Base-by-base conservation (phyloP, 1,140 invertebrate genomes). In the Anthonomus grandis region DNA sequence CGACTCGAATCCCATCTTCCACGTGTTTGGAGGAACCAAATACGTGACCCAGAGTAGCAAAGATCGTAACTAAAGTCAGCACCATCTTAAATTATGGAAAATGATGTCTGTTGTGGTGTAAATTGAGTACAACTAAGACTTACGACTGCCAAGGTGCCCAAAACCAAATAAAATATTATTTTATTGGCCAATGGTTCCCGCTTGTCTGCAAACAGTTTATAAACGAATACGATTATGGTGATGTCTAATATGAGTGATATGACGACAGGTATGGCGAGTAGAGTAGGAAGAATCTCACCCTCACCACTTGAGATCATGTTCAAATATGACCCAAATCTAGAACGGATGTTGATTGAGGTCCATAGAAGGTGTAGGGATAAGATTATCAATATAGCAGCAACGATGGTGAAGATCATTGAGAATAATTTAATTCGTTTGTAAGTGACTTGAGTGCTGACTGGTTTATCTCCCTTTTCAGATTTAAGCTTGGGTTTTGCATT, bases 1-100 rank as follows among this genome's bases (percentile, higher is more conserved):
- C 64, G 9, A 63, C 57, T 6, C 60, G 62, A 24, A 74, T 70
- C 4, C 68, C 70, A 57, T 73, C 62, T 21, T 71, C 61, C 2
- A 68, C 42, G 8, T 47, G 41, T 49, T 63, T 25, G 51, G 60
- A 61, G 21, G 41, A 23, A 9, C 58, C 53, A 61, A 66, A 70
- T 8, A 63, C 51, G 27, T 71, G 68, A 6, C 47, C 24, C 15
- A 71, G 23, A 4, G 69, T 60, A 22, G 63, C 56, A 17, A 70
- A 54, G 10, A 64, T 51, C 12, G 69, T 36, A 13, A 59, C 23
- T 2, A 67, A 41, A 13, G 64, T 54, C 3, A 63, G 22, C 9
- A 49, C 15, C 9, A 50, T 24, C 55, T 57, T 23, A 9, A 48
- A 39, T 41, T 10, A 34, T 34, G 4, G 6, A 48, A 10, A 46